Evolutionary conservation across 2,113 vertebrate genomes (phyloP).

Genomic region (Phycodurus eques): DNA sequence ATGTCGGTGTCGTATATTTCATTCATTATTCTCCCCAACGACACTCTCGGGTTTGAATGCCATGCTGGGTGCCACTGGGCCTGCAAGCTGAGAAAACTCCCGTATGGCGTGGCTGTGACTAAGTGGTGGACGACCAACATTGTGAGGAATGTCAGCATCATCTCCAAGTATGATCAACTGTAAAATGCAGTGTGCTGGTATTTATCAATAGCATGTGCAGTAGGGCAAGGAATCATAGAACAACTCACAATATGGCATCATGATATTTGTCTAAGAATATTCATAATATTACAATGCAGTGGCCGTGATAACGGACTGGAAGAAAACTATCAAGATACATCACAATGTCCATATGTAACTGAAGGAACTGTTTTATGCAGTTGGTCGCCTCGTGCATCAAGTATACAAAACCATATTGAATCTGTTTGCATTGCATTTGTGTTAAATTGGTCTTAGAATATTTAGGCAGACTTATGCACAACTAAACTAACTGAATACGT

Average conservation of each 20-base stretch:
- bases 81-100: neutral
- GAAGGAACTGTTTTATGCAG: no score
- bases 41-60: neutral
- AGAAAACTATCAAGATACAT: no score
- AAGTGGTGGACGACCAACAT: neutral
- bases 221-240: neutral
- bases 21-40: neutral
- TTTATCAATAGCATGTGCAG: neutral
- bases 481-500: no score
- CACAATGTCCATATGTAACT: no score
- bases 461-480: no score
- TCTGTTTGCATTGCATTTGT: no score
- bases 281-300: neutral
- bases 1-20: conserved; percentile 24
- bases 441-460: no score
- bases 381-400: no score
- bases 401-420: no score
- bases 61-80: neutral
- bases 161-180: neutral
- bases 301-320: no score
- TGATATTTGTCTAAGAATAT: neutral
- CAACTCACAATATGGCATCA: neutral
- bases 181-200: neutral
- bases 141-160: neutral
- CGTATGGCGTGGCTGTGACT: neutral